These are phyloP conservation scores for Montipora cactus DNA, from an alignment of 64 coral and sea anemone genomes.

Conservation along the genomic window DNA sequence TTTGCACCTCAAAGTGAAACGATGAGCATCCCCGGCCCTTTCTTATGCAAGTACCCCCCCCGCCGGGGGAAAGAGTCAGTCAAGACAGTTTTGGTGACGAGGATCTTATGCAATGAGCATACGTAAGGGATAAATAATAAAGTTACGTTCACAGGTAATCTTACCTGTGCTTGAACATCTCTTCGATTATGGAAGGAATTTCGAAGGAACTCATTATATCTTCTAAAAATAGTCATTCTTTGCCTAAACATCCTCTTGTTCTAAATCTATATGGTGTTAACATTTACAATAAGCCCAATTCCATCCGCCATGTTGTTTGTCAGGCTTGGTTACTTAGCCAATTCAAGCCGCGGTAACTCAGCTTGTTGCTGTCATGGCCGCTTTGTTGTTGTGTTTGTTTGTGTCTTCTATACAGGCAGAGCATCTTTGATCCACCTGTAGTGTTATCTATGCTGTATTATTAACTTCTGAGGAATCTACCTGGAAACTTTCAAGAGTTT, in stretches of 20 bases:
- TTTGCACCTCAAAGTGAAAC: too few relatives aligned
- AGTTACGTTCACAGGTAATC: not conserved
- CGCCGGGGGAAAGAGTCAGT: too few relatives aligned
- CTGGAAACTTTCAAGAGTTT: not conserved
- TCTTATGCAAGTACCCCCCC: too few relatives aligned
- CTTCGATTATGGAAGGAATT: not conserved
- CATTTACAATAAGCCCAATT: not conserved
- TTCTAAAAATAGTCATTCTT: not conserved
- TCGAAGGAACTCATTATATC: not conserved
- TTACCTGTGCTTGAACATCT: not conserved
- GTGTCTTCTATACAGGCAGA: not conserved
- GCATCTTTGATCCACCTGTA: constrained; percentile 1
- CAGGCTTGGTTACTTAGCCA: not conserved
- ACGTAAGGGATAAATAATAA: too few relatives aligned
- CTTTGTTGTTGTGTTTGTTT: constrained; percentile 55
- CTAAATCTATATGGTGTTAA: not conserved
- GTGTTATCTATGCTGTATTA: not conserved
- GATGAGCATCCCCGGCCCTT: too few relatives aligned
- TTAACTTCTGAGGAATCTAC: not conserved
- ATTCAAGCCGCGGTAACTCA: constrained; percentile 26
- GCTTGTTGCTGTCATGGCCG: constrained; percentile 77
- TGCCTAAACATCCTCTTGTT: not conserved
- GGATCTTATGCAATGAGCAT: not conserved
- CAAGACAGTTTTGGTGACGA: not conserved
- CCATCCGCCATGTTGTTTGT: not conserved